phyloP scores from a whole-genome alignment of 2,888 invertebrate genomes.

The Proisotoma minuta region DNA sequence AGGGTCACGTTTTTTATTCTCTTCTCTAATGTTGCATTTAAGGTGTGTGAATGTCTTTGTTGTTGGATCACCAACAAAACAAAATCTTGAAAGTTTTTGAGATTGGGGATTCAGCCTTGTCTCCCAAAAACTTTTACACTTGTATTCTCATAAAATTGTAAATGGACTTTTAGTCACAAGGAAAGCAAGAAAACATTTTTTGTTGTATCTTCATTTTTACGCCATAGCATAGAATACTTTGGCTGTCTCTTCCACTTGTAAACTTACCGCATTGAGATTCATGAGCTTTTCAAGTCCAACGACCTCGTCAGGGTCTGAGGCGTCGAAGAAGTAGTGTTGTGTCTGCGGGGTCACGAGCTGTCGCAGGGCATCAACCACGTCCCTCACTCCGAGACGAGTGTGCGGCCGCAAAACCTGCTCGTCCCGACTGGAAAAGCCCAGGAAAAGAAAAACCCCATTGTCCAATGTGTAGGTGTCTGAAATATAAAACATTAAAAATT shows the following conservation, averaged over 20 bases:
- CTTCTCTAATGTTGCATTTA: background rate
- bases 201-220: no score
- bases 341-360: constrained; percentile 46
- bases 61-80: constrained; percentile 3
- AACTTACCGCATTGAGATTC: constrained; percentile 44
- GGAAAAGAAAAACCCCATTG: constrained; percentile 79
- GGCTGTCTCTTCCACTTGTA: background rate
- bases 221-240: background rate
- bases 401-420: constrained; percentile 75
- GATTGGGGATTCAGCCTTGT: background rate
- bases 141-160: no score
- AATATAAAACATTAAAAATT: constrained; percentile 18
- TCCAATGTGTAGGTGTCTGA: constrained; percentile 69
- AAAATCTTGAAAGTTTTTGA: background rate
- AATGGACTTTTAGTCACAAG: background rate
- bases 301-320: constrained; percentile 36
- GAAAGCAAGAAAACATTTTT: background rate
- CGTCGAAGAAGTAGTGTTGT: constrained; percentile 43
- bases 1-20: constrained; percentile 15
- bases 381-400: constrained; percentile 76
- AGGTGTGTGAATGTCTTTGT: constrained; percentile 5
- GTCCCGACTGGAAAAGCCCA: constrained; percentile 86
- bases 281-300: constrained; percentile 30
- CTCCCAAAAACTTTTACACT: background rate
- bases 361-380: constrained; percentile 75